Evolutionary conservation across 2,113 vertebrate species (phyloP).

Genomic region (Channa maculata): DNA sequence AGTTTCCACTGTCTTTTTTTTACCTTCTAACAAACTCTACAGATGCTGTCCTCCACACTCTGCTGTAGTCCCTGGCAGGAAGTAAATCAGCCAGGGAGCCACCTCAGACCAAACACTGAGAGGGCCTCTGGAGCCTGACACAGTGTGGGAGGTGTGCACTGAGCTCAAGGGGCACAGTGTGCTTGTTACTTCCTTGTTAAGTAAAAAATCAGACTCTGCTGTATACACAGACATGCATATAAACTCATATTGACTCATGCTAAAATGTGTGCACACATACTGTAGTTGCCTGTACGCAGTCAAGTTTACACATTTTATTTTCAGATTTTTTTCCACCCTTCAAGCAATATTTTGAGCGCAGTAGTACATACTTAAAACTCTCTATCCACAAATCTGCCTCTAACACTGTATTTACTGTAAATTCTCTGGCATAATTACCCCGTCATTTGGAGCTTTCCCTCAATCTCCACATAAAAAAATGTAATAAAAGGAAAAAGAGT

Average conservation of each 20-base stretch:
- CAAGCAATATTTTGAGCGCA: slow-evolving; percentile 23
- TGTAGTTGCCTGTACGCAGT: slow-evolving; percentile 19
- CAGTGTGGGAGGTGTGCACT: slow-evolving; percentile 66
- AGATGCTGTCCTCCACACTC: slow-evolving; percentile 59
- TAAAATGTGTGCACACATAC: slow-evolving; percentile 23
- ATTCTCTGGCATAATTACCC: slow-evolving; percentile 34
- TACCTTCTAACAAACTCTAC: slow-evolving; percentile 45
- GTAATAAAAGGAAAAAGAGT: not conserved
- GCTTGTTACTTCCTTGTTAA: slow-evolving; percentile 64
- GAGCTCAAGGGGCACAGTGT: slow-evolving; percentile 57
- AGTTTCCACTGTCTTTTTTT: slow-evolving; percentile 50
- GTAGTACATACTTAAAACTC: slow-evolving; percentile 29
- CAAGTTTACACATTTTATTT: slow-evolving; percentile 34
- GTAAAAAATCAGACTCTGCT: slow-evolving; percentile 68
- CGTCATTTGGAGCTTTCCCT: slow-evolving; percentile 8
- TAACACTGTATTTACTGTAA: slow-evolving; percentile 41
- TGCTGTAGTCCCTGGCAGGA: slow-evolving; percentile 70
- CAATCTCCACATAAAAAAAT: slow-evolving; percentile 12
- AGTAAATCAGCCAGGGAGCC: slow-evolving; percentile 71
- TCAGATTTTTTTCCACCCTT: slow-evolving; percentile 14
- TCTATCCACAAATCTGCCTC: slow-evolving; percentile 15
- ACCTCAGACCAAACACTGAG: slow-evolving; percentile 71
- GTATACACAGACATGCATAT: slow-evolving; percentile 53
- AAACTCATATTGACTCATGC: slow-evolving; percentile 40
- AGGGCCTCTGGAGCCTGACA: slow-evolving; percentile 69